Evolutionary conservation across 2,888 invertebrate species (phyloP), one percentile per base, ranked within the genome.

Genomic region (Laspeyria flexula): DNA sequence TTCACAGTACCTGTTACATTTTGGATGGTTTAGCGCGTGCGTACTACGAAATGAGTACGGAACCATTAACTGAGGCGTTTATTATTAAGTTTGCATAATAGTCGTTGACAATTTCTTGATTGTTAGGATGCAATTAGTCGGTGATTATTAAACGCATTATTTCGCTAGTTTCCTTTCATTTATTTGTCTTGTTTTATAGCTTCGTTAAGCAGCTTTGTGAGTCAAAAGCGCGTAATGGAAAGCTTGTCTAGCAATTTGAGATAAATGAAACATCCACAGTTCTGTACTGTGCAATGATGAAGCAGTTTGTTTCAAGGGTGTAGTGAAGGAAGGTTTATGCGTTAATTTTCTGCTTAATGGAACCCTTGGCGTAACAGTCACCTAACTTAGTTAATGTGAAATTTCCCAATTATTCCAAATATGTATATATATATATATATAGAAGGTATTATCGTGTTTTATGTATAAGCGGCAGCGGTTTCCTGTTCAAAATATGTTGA

Each of bases 1-100:
- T 73, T 60, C 73, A 77, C 69, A 75, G 73, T 83, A 84, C 83
- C 83, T 84, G 84, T 84, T 83, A 81, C 79, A 75, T 83, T 77
- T 75, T 63, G 50, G 68, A 71, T 71, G 68, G 71, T 59, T 74
- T 57, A 46, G 83, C 85, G 85, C 85, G 64, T 85, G 85, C 85
- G 85, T 83, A 79, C 58, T 55, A 51, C 55, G 48, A 40, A 59
- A 52, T 53, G 51, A 60, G 55, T 72, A 73, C 68, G 71, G 68
- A 75, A 73, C 69, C 67, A 72, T 77, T 68, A 64, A 51, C 63
- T 58, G 50, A 64, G 57, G 62, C 68, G 52, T 71, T 71, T 73
- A 68, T 73, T 77, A 77, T 71, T 71, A 73, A 73, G 67, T 79
- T 80, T 72, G 64, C 66, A 69, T 79, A 77, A 79, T 76, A 73